These are phyloP conservation scores for Rotaria magnacalcarata DNA, from an alignment of 2,888 invertebrate genomes.

Conservation along the genomic window DNA sequence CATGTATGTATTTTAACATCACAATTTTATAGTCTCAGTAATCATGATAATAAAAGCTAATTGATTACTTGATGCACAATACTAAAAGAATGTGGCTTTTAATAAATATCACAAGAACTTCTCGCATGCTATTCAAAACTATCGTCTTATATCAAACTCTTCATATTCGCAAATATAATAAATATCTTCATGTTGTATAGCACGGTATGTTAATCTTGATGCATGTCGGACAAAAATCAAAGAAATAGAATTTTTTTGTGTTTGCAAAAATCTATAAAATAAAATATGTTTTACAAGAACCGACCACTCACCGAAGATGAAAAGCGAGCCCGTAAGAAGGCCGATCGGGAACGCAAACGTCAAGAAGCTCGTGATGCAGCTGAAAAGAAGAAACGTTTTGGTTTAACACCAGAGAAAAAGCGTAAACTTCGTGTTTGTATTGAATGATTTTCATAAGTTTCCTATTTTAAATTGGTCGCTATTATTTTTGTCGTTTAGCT, in stretches of 20 bases:
- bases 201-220: too few relatives aligned
- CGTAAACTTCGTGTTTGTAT: slow-evolving; percentile 33
- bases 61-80: too few relatives aligned
- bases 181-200: too few relatives aligned
- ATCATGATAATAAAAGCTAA: too few relatives aligned
- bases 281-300: not conserved
- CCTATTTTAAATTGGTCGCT: not conserved
- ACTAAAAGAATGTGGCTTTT: too few relatives aligned
- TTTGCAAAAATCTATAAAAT: too few relatives aligned
- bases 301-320: slow-evolving; percentile 46
- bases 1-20: too few relatives aligned
- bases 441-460: too few relatives aligned
- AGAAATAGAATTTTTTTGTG: too few relatives aligned
- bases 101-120: too few relatives aligned
- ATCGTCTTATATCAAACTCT: not conserved
- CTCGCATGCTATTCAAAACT: not conserved
- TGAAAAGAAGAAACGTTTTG: slow-evolving; percentile 47
- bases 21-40: too few relatives aligned
- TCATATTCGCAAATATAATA: not conserved
- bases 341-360: slow-evolving; percentile 47
- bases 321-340: slow-evolving; percentile 42
- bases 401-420: slow-evolving; percentile 46
- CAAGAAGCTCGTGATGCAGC: slow-evolving; percentile 46
- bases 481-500: slow-evolving; percentile 65
- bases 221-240: too few relatives aligned